Conservation (phyloP, 1,140 invertebrate genomes). For the Leptinotarsa undecemlineata region DNA sequence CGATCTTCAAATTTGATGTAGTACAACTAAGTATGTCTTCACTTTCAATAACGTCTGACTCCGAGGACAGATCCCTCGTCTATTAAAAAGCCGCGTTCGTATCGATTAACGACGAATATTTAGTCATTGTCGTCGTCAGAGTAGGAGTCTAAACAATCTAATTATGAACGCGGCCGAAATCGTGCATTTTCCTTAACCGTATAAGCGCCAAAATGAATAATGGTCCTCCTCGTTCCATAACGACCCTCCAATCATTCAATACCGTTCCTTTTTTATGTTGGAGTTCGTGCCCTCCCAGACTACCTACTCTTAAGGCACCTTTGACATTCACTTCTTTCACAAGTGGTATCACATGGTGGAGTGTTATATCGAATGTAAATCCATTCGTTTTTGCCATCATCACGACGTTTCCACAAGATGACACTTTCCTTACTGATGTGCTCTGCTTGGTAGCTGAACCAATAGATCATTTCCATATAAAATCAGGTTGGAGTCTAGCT, state of each 20-base stretch:
- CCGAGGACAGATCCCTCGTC: neutral
- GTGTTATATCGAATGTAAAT: no score
- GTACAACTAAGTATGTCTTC: no score
- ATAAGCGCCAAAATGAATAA: neutral
- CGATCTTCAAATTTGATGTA: no score
- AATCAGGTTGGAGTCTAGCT: no score
- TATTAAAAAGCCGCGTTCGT: neutral
- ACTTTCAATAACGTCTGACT: neutral
- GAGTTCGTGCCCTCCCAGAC: neutral
- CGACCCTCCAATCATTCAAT: slow-evolving; percentile 13
- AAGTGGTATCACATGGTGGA: no score
- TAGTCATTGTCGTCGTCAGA: slow-evolving; percentile 19
- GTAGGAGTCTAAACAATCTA: slow-evolving; percentile 22
- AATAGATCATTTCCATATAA: no score
- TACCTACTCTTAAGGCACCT: no score
- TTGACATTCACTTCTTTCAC: no score
- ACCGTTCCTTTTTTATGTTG: slow-evolving; percentile 5
- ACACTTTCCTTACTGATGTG: no score
- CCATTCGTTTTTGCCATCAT: no score
- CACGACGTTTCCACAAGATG: no score
- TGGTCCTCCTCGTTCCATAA: neutral
- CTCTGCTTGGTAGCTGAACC: no score
- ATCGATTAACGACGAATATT: slow-evolving; percentile 19
- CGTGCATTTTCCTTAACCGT: slow-evolving; percentile 14
- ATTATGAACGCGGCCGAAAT: slow-evolving; percentile 15